Base-by-base conservation (phyloP, 2,113 vertebrate genomes). In the Varanus salvator region DNA sequence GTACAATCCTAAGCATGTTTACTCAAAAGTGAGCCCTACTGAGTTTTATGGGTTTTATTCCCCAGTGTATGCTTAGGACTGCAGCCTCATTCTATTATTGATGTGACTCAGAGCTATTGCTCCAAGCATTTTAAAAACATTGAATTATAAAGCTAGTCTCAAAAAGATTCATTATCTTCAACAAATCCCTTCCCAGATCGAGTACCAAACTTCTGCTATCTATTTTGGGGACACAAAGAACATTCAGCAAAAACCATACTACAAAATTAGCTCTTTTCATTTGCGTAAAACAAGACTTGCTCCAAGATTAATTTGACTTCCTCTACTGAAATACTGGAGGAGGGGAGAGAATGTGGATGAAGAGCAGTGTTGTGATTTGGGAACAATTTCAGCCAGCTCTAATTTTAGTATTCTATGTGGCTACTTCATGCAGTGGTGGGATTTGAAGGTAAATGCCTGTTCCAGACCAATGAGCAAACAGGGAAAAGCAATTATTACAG, bases 241-340 rank as follows among this genome's bases (percentile, higher is more conserved):
- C 7, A 25, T 94, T 91, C 92, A 89, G 1, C 0, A 90, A 94
- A 44, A 85, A 91, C 68, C 92, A 91, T 84, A 91, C 91, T 91
- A 90, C 93, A 94, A 93, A 95, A 95, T 90, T 90, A 90, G 87
- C 92, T 57, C 88, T 92, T 88, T 27, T 92, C 87, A 94, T 90
- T 94, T 92, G 90, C 89, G 92, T 93, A 93, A 93, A 92, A 92
- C 80, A 94, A 91, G 89, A 91, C 92, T 95, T 91, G 92, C 85
- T 95, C 92, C 92, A 82, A 92, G 86, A 93, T 91, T 94, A 93
- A 93, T 90, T 94, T 92, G 93, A 89, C 92, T 93, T 92, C 92
- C 89, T 85, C 92, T 92, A 92, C 86, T 91, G 91, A 91, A 94
- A 92, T 80, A 84, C 88, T 71, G 87, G 57, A 60, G 81, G 80